Evolutionary conservation across 2,888 invertebrate genomes (phyloP).

Genomic region (Sepioteuthis lessoniana): DNA sequence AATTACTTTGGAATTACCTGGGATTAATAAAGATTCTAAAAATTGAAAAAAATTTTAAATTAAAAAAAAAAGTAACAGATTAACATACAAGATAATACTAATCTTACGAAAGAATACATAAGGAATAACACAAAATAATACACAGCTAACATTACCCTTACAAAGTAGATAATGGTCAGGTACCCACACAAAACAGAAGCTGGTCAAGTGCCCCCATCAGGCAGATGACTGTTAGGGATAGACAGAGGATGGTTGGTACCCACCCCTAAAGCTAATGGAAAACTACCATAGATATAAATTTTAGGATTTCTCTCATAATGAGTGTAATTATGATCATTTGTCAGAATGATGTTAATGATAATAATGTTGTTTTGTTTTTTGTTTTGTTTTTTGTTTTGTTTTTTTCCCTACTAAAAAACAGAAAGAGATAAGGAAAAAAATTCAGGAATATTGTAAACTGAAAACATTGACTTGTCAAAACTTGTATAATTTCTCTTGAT

Average conservation of each 20-base stretch:
- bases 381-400: too few species aligned
- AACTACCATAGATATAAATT: too few species aligned
- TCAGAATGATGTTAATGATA: not conserved
- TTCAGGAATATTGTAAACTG: not conserved
- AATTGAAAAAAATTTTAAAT: not conserved
- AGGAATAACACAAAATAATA: too few species aligned
- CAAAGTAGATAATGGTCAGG: not conserved
- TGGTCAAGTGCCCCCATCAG: not conserved
- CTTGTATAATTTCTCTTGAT: not conserved
- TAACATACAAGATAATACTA: too few species aligned
- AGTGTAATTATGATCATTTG: slow-evolving; percentile 5
- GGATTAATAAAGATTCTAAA: not conserved
- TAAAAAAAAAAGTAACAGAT: too few species aligned
- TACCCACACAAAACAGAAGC: not conserved
- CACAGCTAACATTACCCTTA: too few species aligned
- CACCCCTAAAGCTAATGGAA: not conserved
- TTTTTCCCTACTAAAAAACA: too few species aligned
- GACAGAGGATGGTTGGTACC: not conserved
- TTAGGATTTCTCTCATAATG: not conserved
- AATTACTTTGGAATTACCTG: not conserved
- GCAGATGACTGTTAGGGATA: not conserved
- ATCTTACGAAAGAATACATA: too few species aligned
- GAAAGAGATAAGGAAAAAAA: not conserved
- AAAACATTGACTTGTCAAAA: not conserved
- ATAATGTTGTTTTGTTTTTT: not conserved